Conservation (phyloP, 2,888 invertebrate species). For the Limnephilus rhombicus region DNA sequence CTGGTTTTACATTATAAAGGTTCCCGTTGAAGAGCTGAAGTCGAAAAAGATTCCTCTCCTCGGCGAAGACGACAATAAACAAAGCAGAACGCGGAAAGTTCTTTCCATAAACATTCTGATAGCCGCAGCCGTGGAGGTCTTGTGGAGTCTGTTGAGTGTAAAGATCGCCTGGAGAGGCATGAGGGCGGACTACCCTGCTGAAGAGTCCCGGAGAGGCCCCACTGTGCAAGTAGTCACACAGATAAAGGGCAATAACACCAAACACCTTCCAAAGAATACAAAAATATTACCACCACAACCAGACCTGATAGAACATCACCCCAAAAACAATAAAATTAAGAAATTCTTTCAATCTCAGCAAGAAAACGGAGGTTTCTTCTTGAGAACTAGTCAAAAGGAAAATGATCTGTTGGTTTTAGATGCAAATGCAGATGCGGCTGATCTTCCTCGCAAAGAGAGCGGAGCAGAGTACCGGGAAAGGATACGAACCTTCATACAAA, state of each 20-base stretch:
- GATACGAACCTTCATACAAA: conserved; percentile 74
- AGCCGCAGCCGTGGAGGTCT: conserved; percentile 77
- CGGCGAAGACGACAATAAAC: conserved; percentile 51
- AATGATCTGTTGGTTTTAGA: conserved; percentile 31
- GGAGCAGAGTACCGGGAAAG: conserved; percentile 76
- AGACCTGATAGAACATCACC: conserved; percentile 76
- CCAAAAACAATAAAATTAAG: conserved; percentile 76
- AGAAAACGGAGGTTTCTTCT: conserved; percentile 73
- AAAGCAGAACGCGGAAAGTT: conserved; percentile 70
- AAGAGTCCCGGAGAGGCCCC: conserved; percentile 73
- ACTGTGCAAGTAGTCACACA: conserved; percentile 77
- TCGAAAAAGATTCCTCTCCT: conserved; percentile 58
- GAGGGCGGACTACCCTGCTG: conserved; percentile 79
- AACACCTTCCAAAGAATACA: conserved; percentile 72
- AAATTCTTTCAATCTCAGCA: conserved; percentile 74
- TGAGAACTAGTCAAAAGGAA: conserved; percentile 69
- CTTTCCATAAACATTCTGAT: conserved; percentile 80
- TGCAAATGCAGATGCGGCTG: not conserved
- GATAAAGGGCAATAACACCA: conserved; percentile 77
- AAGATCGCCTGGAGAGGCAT: conserved; percentile 81
- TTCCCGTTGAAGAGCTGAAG: conserved; percentile 56
- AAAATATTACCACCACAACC: conserved; percentile 75
- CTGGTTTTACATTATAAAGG: conserved; percentile 53
- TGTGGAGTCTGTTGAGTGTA: conserved; percentile 80
- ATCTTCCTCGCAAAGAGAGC: conserved; percentile 69